These are phyloP conservation scores for Zygogramma bicolorata DNA, from an alignment of 2,888 invertebrate species.

Conservation along the genomic window DNA sequence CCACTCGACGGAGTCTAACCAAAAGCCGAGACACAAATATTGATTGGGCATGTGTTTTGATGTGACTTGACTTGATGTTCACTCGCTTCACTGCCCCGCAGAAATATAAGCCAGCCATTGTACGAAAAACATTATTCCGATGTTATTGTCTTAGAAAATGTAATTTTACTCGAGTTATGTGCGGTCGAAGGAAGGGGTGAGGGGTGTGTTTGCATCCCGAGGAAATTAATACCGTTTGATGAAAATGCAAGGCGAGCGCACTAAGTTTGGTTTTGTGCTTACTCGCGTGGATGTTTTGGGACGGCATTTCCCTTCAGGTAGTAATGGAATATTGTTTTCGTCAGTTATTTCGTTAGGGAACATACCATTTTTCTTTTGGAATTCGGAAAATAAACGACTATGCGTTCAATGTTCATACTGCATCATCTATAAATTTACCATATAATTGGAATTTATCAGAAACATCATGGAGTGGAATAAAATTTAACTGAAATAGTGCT, in stretches of 20 bases:
- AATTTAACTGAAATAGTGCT: too few relatives aligned
- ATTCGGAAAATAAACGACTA: too few relatives aligned
- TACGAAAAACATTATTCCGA: slow-evolving; percentile 6
- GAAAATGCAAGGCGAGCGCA: neutral
- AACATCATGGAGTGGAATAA: too few relatives aligned
- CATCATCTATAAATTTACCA: too few relatives aligned
- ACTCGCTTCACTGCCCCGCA: slow-evolving; percentile 22
- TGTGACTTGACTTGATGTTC: slow-evolving; percentile 30
- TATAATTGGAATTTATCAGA: too few relatives aligned
- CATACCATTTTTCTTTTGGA: too few relatives aligned
- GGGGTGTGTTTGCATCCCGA: neutral
- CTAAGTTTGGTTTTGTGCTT: neutral
- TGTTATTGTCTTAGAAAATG: slow-evolving; percentile 10
- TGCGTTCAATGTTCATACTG: too few relatives aligned
- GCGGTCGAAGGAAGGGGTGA: neutral
- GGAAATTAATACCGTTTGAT: neutral
- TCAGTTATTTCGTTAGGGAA: too few relatives aligned
- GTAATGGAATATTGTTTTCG: too few relatives aligned
- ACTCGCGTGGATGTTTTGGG: neutral
- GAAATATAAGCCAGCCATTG: slow-evolving; percentile 27
- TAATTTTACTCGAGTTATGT: neutral
- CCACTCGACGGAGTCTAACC: neutral
- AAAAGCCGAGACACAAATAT: slow-evolving; percentile 29
- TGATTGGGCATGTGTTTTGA: slow-evolving; percentile 22
- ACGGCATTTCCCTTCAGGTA: too few relatives aligned